Evolutionary conservation across 2,797 vertebrate genomes (phyloP).

Genomic region (Sphenopsis melanotis): DNA sequence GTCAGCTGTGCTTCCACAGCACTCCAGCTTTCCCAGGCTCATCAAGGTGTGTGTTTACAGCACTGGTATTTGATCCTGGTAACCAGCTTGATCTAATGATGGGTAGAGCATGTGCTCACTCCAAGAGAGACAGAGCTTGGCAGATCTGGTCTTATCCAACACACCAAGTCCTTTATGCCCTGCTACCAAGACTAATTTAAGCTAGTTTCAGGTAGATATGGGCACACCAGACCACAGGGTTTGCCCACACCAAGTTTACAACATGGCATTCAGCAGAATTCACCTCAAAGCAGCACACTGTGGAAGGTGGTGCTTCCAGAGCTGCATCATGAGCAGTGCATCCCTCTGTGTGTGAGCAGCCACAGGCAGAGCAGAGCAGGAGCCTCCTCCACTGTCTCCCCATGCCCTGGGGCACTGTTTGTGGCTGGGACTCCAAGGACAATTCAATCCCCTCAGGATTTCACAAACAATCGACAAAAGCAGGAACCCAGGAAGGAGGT

Average conservation of each 20-base stretch:
- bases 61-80: neutral
- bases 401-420: neutral
- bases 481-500: constrained; percentile 2
- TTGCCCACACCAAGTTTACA: neutral
- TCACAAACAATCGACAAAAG: neutral
- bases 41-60: neutral
- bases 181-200: neutral
- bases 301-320: accelerated
- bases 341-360: neutral
- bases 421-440: neutral
- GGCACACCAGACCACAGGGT: neutral
- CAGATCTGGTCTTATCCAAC: neutral
- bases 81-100: neutral
- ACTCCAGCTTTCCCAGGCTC: neutral
- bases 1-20: neutral
- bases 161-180: neutral
- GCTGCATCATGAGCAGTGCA: neutral
- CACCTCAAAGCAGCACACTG: accelerated
- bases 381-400: neutral
- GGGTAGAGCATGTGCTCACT: neutral
- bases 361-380: neutral
- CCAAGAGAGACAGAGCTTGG: neutral
- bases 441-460: neutral
- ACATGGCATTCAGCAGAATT: neutral
- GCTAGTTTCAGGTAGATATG: neutral